These are phyloP conservation scores for Parnassius smintheus DNA, from an alignment of 2,888 invertebrate genomes.

Conservation along the genomic window DNA sequence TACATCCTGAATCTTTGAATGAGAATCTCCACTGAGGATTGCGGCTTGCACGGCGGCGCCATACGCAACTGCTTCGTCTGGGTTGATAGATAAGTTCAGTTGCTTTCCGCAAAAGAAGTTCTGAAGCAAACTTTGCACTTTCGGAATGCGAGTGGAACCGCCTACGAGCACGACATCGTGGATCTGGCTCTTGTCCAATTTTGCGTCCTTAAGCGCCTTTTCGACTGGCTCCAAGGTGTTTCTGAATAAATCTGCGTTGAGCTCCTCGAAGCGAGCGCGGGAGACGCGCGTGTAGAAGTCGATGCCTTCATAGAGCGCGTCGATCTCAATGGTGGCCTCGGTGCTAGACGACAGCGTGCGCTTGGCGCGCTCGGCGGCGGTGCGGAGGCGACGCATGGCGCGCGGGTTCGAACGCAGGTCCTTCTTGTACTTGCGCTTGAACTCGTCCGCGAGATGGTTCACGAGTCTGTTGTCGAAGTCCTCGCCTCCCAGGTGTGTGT, in stretches of 20 bases:
- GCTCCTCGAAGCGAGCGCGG: constrained; percentile 85
- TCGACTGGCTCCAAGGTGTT: constrained; percentile 73
- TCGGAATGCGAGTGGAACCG: constrained; percentile 87
- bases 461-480: constrained; percentile 82
- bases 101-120: constrained; percentile 85
- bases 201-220: constrained; percentile 83
- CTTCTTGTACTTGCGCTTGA: constrained; percentile 86
- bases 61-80: constrained; percentile 85
- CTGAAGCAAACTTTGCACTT: constrained; percentile 85
- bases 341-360: constrained; percentile 85
- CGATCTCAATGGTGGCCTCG: constrained; percentile 85
- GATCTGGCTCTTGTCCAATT: constrained; percentile 85
- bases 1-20: constrained; percentile 84
- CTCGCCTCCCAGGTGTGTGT: constrained; percentile 90
- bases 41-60: constrained; percentile 88
- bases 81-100: constrained; percentile 62
- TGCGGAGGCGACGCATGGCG: constrained; percentile 90
- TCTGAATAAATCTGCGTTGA: constrained; percentile 84
- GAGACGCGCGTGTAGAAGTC: constrained; percentile 84
- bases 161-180: constrained; percentile 89
- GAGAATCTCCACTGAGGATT: constrained; percentile 67
- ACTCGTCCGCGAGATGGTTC: constrained; percentile 84
- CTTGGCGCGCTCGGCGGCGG: constrained; percentile 87
- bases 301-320: constrained; percentile 84
- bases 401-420: constrained; percentile 84